Evolutionary conservation across 2,888 invertebrate genomes (phyloP), one percentile per base, ranked within the genome.

Genomic region (Chrysomela aeneicollis): DNA sequence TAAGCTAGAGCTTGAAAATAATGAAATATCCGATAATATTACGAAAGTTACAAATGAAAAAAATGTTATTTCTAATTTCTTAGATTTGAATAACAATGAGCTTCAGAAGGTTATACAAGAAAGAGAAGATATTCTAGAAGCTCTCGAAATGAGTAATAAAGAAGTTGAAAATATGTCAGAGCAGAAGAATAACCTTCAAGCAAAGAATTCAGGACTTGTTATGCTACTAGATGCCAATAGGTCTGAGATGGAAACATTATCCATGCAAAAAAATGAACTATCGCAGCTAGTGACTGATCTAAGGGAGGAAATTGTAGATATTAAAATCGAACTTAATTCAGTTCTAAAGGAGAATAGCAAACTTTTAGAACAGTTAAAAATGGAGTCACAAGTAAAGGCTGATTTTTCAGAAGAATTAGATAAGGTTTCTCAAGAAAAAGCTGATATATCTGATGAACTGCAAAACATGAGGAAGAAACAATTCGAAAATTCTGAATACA

Each of bases 91-190:
- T 37, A 68, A 57, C 32, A 60, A 62, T 9, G 71, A 75, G 46
- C 42, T 74, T 17, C 63, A 67, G 22, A 72, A 72, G 51, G 57
- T 67, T 15, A 64, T 60, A 12, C 64, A 70, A 61, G 70, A 75
- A 52, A 71, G 71, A 58, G 73, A 74, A 6, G 66, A 66, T 18
- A 64, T 74, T 42, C 54, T 73, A 51, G 71, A 69, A 46, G 72
- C 71, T 0, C 59, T 73, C 9, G 73, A 73, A 59, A 64, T 71
- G 66, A 73, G 70, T 53, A 73, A 73, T 21, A 72, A 69, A 21
- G 72, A 74, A 55, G 55, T 70, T 10, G 64, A 69, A 54, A 57
- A 66, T 12, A 32, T 63, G 32, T 9, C 53, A 1, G 17, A 18
- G 42, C 42, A 42, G 42, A 42, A 15, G 15, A 42, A 10, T 15